Evolutionary conservation across 2,888 invertebrate genomes (phyloP), one percentile per base, ranked within the genome.

Genomic region (Limnephilus marmoratus): DNA sequence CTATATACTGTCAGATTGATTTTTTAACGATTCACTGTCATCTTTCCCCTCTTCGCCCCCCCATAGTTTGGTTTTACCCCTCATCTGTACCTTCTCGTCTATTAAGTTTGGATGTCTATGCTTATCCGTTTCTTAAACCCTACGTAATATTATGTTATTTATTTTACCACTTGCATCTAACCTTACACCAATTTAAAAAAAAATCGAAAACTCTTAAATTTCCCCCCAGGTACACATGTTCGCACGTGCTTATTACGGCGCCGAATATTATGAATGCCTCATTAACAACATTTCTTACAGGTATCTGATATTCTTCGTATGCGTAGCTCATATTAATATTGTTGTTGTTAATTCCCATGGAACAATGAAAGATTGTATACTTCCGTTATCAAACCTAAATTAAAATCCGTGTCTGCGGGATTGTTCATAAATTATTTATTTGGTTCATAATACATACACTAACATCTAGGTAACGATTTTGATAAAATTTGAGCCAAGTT

Each of bases 371-470:
- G 68, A 68, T 68, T 24, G 68, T 68, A 68, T 68, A 68, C n/a
- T 68, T 68, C 68, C 68, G 68, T 68, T 68, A 68, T 68, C 68
- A 68, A 68, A 68, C 68, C 68, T 68, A 68, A 68, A 68, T 68
- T 68, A n/a, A 68, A 68, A 24, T 68, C 68, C 68, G n/a, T n/a
- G 68, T 24, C 24, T 68, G 68, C 68, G 24, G n/a, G 24, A 68
- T 68, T 68, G 24, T 68, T 68, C 68, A 68, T 68, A n/a, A 9
- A 68, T 68, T 24, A 9, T 68, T 68, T n/a, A 68, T 24, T n/a
- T 68, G 24, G 68, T 24, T 68, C 7, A 7, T 68, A 24, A 68
- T 68, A 24, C 24, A 5, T 24, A 68, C 24, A 13, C 45, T 49
- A 41, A 41, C 11, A 53, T 24, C 0, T 68, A 24, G 68, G 68